Evolutionary conservation across 2,888 invertebrate genomes (phyloP).

Genomic region (Eupithecia dodoneata): DNA sequence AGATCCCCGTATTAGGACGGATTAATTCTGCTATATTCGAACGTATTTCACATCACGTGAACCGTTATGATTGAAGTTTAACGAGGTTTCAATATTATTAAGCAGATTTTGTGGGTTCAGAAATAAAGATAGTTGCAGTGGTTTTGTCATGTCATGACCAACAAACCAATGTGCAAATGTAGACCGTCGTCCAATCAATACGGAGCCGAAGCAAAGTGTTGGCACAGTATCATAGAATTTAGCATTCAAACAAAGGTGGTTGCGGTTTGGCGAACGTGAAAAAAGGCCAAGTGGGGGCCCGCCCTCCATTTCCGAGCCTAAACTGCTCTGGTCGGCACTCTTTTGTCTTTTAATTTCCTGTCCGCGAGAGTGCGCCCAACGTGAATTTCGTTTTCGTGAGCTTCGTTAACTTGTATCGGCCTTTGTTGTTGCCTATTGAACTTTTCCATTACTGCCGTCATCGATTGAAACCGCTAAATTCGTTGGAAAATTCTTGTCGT

Average conservation of each 20-base stretch:
- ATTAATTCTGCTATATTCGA: constrained; percentile 74
- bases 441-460: constrained; percentile 80
- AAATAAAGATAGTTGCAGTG: neutral
- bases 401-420: constrained; percentile 81
- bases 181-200: constrained; percentile 23
- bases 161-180: neutral
- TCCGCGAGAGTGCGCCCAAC: constrained; percentile 74
- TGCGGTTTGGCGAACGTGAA: constrained; percentile 62
- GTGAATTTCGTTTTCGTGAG: constrained; percentile 80
- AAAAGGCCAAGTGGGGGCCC: constrained; percentile 64
- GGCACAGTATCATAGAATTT: constrained; percentile 36
- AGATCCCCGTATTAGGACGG: constrained; percentile 73
- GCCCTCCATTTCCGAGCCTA: constrained; percentile 78
- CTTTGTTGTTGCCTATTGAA: constrained; percentile 82
- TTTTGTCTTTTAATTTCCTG: constrained; percentile 84
- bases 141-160: neutral
- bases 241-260: constrained; percentile 61
- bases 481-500: constrained; percentile 72
- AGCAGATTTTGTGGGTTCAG: neutral
- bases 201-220: constrained; percentile 30
- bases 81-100: constrained; percentile 36
- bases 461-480: constrained; percentile 80
- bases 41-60: constrained; percentile 65
- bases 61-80: constrained; percentile 56
- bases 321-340: constrained; percentile 76